These are phyloP conservation scores for Orcinus orca DNA, from an alignment of 2,113 vertebrate species.

Conservation along the genomic window DNA sequence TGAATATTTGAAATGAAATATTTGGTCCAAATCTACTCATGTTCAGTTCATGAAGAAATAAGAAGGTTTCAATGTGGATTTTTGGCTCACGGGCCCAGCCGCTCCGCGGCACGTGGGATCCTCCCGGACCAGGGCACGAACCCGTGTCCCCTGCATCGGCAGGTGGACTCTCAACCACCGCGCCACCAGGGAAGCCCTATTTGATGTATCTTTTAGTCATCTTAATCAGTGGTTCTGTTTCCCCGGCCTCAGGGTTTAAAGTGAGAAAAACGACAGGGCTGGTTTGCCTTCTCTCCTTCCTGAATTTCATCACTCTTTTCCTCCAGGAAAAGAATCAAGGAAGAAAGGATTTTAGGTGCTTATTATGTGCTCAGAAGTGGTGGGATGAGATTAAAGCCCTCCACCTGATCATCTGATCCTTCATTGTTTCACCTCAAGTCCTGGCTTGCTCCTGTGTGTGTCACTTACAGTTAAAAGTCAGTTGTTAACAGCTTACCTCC, in stretches of 20 bases:
- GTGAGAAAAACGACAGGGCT: not conserved
- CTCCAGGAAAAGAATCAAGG: not conserved
- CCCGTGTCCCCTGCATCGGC: too few species aligned
- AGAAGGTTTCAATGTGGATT: not conserved
- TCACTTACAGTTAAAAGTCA: not conserved
- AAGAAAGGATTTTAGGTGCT: not conserved
- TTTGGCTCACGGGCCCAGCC: not conserved
- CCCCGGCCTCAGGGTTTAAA: not conserved
- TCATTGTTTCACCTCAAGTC: not conserved
- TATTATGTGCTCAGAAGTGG: not conserved
- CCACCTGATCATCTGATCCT: not conserved
- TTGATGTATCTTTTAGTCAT: not conserved
- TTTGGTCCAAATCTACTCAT: not conserved
- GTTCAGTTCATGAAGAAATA: not conserved
- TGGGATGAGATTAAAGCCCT: not conserved
- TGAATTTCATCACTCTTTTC: not conserved
- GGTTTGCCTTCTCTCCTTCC: not conserved
- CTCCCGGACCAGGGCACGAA: too few species aligned
- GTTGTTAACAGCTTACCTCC: not conserved
- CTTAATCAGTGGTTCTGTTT: not conserved
- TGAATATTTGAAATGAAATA: not conserved
- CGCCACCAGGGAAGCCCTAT: not conserved
- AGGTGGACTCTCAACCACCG: too few species aligned
- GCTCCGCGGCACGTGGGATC: too few species aligned
- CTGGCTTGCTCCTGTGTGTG: not conserved